Conservation (phyloP, 2,888 invertebrate species). For the Lasioglossum lativentre region DNA sequence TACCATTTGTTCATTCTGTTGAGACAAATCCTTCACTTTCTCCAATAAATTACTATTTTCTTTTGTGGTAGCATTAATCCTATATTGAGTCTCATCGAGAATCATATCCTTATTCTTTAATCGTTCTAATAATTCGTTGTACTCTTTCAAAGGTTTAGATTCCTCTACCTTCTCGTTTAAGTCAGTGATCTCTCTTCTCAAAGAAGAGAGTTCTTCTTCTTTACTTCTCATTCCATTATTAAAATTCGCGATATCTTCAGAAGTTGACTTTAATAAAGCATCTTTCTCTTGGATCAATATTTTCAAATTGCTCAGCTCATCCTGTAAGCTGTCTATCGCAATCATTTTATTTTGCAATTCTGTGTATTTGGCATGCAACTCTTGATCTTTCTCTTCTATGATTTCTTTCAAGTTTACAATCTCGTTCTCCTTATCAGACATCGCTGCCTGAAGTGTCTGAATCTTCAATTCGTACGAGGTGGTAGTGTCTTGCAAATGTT, state of each 20-base stretch:
- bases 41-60: slow-evolving; percentile 65
- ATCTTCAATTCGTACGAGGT: slow-evolving; percentile 82
- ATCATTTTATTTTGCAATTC: slow-evolving; percentile 75
- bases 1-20: slow-evolving; percentile 55
- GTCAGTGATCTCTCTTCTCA: slow-evolving; percentile 63
- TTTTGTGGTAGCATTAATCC: slow-evolving; percentile 57
- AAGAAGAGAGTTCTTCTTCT: slow-evolving; percentile 67
- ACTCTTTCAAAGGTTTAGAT: slow-evolving; percentile 87
- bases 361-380: slow-evolving; percentile 74
- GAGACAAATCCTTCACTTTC: slow-evolving; percentile 85
- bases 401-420: slow-evolving; percentile 82
- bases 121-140: slow-evolving; percentile 86
- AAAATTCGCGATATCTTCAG: slow-evolving; percentile 71
- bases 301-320: slow-evolving; percentile 85
- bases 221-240: slow-evolving; percentile 59
- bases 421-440: slow-evolving; percentile 74
- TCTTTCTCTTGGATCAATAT: slow-evolving; percentile 85
- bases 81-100: slow-evolving; percentile 62
- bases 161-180: slow-evolving; percentile 81
- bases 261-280: slow-evolving; percentile 83
- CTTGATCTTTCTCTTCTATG: slow-evolving; percentile 85
- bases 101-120: slow-evolving; percentile 86
- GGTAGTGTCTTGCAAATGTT: slow-evolving; percentile 85
- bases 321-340: slow-evolving; percentile 81
- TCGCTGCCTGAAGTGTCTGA: slow-evolving; percentile 63